Evolutionary conservation across 2,888 invertebrate species (phyloP), one percentile per base, ranked within the genome.

Genomic region (Caenorhabditis wallacei): DNA sequence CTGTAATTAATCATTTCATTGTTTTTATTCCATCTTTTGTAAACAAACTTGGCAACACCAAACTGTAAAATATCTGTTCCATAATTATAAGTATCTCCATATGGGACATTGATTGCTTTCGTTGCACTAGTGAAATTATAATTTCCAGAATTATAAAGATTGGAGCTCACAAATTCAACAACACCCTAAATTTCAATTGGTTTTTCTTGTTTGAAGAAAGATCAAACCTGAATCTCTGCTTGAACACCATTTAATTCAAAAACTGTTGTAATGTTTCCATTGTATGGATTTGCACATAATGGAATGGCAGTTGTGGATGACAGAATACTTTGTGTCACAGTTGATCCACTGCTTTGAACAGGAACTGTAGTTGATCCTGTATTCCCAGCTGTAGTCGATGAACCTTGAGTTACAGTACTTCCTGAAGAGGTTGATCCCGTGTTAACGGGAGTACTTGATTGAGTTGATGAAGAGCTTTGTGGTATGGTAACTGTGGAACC

Each of bases 41-140:
- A 11, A n/a, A 46, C 63, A 8, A 24, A 79, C 79, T 79, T 63
- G 0, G 70, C 56, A 16, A 20, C 64, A 40, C 53, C 61, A n/a
- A 30, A 72, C 0, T n/a, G 4, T 26, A 57, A 13, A n/a, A 80
- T 46, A 0, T 11, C 11, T 1, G 10, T 18, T 11, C 16, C 30
- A 57, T 80, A 72, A 3, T 20, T 30, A 24, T 61, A 57, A 4
- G 80, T 53, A 1, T 48, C 8, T 2, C 26, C 37, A 18, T 80
- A 80, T 1, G 80, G 80, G 4, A 80, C 51, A 37, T 48, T 80
- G 10, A 69, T 75, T 2, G 54, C 80, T n/a, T 61, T 13, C 0
- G 80, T 80, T 1, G 2, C 18, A 16, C 24, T 30, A 10, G 53
- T 43, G 40, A 80, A 70, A 20, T 72, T 18, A n/a, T 80, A 80